Conservation (phyloP, 2,888 invertebrate species). For the Campaea margaritaria region DNA sequence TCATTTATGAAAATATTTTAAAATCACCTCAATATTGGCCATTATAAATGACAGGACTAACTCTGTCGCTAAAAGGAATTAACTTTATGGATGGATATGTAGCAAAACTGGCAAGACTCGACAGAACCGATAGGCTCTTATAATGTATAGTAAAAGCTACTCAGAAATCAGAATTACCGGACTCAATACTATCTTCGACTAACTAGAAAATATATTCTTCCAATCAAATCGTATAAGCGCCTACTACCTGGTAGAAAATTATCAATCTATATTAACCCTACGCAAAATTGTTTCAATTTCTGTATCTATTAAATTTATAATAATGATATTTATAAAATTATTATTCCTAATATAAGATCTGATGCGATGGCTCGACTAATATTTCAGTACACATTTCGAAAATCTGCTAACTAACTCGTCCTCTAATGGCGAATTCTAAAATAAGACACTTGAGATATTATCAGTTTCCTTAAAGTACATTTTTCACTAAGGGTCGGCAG, state of each 20-base stretch:
- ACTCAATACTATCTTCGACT: conserved; percentile 68
- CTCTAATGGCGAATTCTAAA: conserved; percentile 82
- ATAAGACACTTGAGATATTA: conserved; percentile 83
- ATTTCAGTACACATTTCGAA: conserved; percentile 78
- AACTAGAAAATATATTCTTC: conserved; percentile 62
- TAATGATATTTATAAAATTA: conserved; percentile 43
- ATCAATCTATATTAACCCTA: conserved; percentile 76
- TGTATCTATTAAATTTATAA: conserved; percentile 45
- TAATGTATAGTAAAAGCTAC: conserved; percentile 71
- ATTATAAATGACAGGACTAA: conserved; percentile 71
- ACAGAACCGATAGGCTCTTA: conserved; percentile 61
- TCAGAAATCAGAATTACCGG: conserved; percentile 74
- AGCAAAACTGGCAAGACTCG: conserved; percentile 80
- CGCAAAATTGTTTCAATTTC: conserved; percentile 75
- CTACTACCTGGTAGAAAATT: conserved; percentile 80
- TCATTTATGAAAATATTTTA: conserved; percentile 75
- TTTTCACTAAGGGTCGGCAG: conserved; percentile 60
- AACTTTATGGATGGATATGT: conserved; percentile 80
- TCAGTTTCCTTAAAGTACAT: conserved; percentile 74
- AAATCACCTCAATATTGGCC: conserved; percentile 67
- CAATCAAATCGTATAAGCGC: conserved; percentile 76
- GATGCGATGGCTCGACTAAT: conserved; percentile 72
- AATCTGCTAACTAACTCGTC: conserved; percentile 80
- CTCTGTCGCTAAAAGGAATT: conserved; percentile 70
- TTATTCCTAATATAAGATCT: conserved; percentile 58